These are phyloP conservation scores for Holothuria glaberrima DNA, from an alignment of 35 echinoderm and acorn worm genomes.

Conservation along the genomic window DNA sequence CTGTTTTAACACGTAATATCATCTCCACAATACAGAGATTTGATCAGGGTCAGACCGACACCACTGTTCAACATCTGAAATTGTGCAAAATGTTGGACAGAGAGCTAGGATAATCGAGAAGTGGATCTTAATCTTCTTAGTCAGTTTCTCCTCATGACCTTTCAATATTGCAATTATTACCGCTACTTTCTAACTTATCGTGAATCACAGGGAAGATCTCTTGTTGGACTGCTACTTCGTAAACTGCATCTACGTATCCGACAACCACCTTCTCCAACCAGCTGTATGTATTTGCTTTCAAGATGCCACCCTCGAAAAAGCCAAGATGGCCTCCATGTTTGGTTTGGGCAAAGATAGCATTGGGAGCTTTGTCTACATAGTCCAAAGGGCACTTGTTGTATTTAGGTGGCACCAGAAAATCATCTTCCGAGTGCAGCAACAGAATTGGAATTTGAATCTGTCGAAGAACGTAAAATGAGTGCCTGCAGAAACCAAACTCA, in stretches of 20 bases:
- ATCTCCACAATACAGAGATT: too few relatives aligned
- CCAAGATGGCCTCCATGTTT: conserved; percentile 99
- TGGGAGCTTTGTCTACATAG: conserved; percentile 72
- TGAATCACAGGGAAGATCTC: conserved; percentile 32
- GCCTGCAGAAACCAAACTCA: too few relatives aligned
- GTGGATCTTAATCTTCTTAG: neutral
- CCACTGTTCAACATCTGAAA: neutral
- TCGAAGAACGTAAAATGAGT: neutral
- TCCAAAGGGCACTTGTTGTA: conserved; percentile 68
- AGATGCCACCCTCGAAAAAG: conserved; percentile 91
- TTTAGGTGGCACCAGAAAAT: conserved; percentile 77
- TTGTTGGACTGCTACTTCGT: conserved; percentile 67
- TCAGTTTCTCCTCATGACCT: neutral
- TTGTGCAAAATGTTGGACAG: neutral
- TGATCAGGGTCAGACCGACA: neutral
- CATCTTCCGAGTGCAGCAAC: conserved; percentile 87
- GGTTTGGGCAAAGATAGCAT: conserved; percentile 82
- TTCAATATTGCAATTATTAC: conserved; percentile 20
- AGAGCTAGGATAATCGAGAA: neutral
- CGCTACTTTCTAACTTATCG: conserved; percentile 2
- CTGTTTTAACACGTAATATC: too few relatives aligned
- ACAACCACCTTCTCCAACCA: conserved; percentile 84
- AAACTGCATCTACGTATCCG: conserved; percentile 75
- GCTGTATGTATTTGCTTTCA: conserved; percentile 78
- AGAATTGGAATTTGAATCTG: conserved; percentile 89